Percentiles rank a stretch among this genome's conserved stretches.
phyloP scores from a whole-genome alignment of 2,888 invertebrate species.

The Ophonus ardosiacus region DNA sequence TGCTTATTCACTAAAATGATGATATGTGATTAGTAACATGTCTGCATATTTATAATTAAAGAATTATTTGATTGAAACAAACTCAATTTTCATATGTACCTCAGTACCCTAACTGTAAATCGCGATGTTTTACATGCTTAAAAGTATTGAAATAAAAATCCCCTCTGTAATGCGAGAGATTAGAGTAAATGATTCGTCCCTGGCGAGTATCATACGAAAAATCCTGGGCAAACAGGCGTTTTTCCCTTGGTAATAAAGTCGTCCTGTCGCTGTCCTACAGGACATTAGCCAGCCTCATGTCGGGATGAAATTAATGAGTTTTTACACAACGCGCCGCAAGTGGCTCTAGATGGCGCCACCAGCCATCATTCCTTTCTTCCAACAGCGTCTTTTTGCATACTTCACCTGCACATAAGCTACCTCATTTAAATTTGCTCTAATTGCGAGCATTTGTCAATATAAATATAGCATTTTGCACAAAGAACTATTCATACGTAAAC shows the following conservation, averaged over 20 bases:
- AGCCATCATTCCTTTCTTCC: background rate
- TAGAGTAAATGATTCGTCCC: background rate
- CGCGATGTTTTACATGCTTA: background rate
- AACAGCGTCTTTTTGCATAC: background rate
- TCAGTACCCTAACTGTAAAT: background rate
- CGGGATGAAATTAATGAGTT: constrained; percentile 22
- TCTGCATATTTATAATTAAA: too few relatives aligned
- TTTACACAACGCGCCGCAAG: constrained; percentile 19
- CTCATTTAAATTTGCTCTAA: background rate
- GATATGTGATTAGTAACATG: too few relatives aligned
- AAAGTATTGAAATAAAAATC: background rate
- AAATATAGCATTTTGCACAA: background rate
- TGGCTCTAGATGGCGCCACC: constrained; percentile 13
- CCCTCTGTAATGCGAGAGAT: background rate
- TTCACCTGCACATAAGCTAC: background rate
- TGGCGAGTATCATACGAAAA: background rate
- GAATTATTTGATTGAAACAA: too few relatives aligned
- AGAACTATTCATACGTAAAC: too few relatives aligned
- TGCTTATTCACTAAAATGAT: too few relatives aligned
- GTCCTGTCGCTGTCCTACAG: background rate
- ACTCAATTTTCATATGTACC: too few relatives aligned
- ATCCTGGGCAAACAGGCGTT: background rate
- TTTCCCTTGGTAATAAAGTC: background rate
- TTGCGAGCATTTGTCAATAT: background rate
- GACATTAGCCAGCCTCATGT: background rate